phyloP scores from a whole-genome alignment of 1,140 invertebrate species.

The Odontomachus brunneus region DNA sequence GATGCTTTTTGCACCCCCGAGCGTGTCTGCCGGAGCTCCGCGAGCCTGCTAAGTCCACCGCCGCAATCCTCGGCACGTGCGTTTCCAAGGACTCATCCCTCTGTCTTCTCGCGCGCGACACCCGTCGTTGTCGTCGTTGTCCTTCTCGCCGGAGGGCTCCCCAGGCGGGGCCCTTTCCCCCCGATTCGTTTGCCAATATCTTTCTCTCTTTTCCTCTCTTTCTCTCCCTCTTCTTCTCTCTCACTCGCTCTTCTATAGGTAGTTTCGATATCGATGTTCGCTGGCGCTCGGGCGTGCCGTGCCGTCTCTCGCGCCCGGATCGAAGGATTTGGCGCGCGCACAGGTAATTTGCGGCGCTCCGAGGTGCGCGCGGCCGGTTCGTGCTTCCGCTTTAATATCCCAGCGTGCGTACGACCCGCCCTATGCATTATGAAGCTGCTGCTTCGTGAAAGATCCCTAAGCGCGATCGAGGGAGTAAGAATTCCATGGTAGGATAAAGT shows the following conservation, averaged over 20 bases:
- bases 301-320: slow-evolving; percentile 8
- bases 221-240: slow-evolving; percentile 10
- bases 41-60: slow-evolving; percentile 68
- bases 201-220: neutral
- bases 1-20: slow-evolving; percentile 57
- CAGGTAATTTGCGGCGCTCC: slow-evolving; percentile 54
- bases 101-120: slow-evolving; percentile 4
- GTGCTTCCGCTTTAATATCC: slow-evolving; percentile 55
- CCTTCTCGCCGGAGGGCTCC: neutral
- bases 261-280: slow-evolving; percentile 40
- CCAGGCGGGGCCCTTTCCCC: neutral
- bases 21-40: slow-evolving; percentile 1
- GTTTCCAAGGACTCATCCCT: slow-evolving; percentile 56
- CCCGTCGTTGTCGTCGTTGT: neutral
- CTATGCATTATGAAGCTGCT: slow-evolving; percentile 40
- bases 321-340: slow-evolving; percentile 39
- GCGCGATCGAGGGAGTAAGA: neutral
- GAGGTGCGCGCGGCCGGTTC: slow-evolving; percentile 60
- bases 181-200: neutral
- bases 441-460: neutral
- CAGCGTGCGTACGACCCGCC: slow-evolving; percentile 6
- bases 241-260: neutral
- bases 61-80: slow-evolving; percentile 70
- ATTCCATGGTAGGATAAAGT: neutral
- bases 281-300: neutral